Base-by-base conservation (phyloP, 92 coral and sea anemone species). In the Plumapathes pennacea region DNA sequence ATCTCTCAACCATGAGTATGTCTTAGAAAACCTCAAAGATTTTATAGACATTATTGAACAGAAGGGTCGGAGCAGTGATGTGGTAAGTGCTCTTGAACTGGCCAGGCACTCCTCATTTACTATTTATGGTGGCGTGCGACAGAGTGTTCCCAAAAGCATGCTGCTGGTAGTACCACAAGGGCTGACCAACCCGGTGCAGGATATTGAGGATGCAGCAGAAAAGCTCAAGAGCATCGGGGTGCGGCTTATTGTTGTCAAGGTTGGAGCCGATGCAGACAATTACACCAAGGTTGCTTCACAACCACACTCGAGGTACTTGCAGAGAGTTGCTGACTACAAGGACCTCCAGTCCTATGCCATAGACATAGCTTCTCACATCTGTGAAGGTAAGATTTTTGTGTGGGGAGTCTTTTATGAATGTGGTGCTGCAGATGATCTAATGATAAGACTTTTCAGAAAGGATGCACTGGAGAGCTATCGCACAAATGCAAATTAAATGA, bases 121-220 rank as follows among this genome's bases (percentile, higher is more conserved):
- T 42, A 81, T 90, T 20, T 83, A 50, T 71, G 97, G 97, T 8
- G 97, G 97, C 10, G 87, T 89, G 9, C 55, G 97, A 38, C 89
- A 84, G 58, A 48, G 75, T 4, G 50, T 62, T 4, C 95, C 89
- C 6, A 90, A 90, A 56, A 75, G 68, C 40, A 77, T 86, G 47
- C 29, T 90, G 10, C 60, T 90, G 18, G 22, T 90, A 23, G 90
- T 78, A 10, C 90, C 89, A 25, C 77, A 62, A 0, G 50, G 76
- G 18, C 59, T 80, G 1, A 17, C 60, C 7, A 15, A 37, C 52
- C 13, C 40, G 18, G 78, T 40, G 19, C 70, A 68, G 21, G 69
- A 66, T 1, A 51, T 72, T 2, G 21, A 43, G 31, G 56, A 62
- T 7, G 90, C 88, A 5, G 62, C 80, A 2, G 53, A 46, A 45